A percentile compares a stretch with the other conserved stretches of the same genome.
Conservation (phyloP, 1,140 invertebrate genomes). For the Leucophenga varia region DNA sequence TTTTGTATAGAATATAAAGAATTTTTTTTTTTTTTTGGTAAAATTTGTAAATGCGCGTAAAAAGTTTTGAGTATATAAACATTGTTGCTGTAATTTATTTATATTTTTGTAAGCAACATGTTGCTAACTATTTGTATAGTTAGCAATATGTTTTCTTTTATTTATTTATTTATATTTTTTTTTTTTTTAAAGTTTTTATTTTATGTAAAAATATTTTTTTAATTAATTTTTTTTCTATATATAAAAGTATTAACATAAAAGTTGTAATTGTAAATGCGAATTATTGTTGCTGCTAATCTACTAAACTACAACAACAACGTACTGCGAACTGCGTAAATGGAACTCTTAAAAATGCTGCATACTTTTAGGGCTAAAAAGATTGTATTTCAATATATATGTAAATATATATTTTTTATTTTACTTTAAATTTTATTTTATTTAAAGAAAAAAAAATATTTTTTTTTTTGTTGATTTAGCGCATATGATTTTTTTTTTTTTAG, state of each 20-base stretch:
- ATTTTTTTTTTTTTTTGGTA: too few relatives aligned
- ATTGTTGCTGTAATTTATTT: conserved; percentile 23
- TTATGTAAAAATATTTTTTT: conserved; percentile 45
- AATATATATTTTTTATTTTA: conserved; percentile 13
- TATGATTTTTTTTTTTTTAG: too few relatives aligned
- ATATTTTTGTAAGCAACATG: conserved; percentile 13
- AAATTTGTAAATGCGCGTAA: conserved; percentile 10
- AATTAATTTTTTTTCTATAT: conserved; percentile 7
- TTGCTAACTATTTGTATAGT: conserved; percentile 17
- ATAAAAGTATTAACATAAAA: conserved; percentile 7
- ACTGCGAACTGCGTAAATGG: too few relatives aligned
- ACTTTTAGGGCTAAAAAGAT: too few relatives aligned
- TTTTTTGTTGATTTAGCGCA: too few relatives aligned
- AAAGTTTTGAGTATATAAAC: conserved; percentile 13
- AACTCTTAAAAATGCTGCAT: too few relatives aligned
- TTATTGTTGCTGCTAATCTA: conserved; percentile 11
- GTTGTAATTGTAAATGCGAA: conserved; percentile 2
- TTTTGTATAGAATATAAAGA: too few relatives aligned
- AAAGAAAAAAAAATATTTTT: conserved; percentile 2
- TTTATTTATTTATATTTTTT: conserved; percentile 21
- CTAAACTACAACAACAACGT: too few relatives aligned
- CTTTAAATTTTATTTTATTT: conserved; percentile 16
- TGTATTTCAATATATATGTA: conserved; percentile 5
- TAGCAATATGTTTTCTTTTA: conserved; percentile 8
- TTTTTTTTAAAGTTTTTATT: conserved; percentile 16